A percentile compares a stretch with the other conserved stretches of the same genome.
phyloP scores from a whole-genome alignment of 2,888 invertebrate genomes.

The Drosophila leonis region DNA sequence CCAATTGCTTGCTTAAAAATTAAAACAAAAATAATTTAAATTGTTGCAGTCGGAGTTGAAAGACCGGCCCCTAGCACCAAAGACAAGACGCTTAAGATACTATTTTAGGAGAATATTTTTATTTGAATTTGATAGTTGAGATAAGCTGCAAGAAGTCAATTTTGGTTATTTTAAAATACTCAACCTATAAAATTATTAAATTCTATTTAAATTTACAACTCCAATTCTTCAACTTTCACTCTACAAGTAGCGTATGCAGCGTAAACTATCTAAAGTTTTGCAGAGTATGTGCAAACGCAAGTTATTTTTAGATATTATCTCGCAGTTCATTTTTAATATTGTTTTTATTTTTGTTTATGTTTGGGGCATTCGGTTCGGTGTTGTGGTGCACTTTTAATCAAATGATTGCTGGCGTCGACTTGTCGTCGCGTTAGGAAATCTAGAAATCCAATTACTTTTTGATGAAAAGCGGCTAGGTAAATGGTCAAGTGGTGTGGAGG shows the following conservation, averaged over 20 bases:
- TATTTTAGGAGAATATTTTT: too few relatives aligned
- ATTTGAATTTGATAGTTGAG: not conserved
- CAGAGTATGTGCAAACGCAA: slow-evolving; percentile 41
- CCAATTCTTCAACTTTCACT: not conserved
- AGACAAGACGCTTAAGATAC: too few relatives aligned
- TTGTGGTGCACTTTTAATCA: slow-evolving; percentile 70
- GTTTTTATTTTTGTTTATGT: slow-evolving; percentile 27
- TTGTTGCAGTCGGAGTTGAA: too few relatives aligned
- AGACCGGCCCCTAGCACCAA: too few relatives aligned
- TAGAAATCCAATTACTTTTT: slow-evolving; percentile 76
- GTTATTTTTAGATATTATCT: slow-evolving; percentile 35
- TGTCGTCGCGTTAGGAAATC: slow-evolving; percentile 42
- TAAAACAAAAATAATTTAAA: too few relatives aligned
- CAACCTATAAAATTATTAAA: not conserved
- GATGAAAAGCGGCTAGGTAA: slow-evolving; percentile 62
- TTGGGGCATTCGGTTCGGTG: slow-evolving; percentile 41
- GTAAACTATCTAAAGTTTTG: not conserved
- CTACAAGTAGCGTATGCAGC: not conserved
- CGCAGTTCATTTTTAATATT: slow-evolving; percentile 27
- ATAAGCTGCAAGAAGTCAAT: not conserved
- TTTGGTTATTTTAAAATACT: not conserved
- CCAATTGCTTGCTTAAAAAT: too few relatives aligned
- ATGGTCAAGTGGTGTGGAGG: slow-evolving; percentile 15
- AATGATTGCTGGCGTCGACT: slow-evolving; percentile 58
- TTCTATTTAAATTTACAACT: not conserved